Base-by-base conservation (phyloP, 2,113 vertebrate genomes). In the Chaetops frenatus region DNA sequence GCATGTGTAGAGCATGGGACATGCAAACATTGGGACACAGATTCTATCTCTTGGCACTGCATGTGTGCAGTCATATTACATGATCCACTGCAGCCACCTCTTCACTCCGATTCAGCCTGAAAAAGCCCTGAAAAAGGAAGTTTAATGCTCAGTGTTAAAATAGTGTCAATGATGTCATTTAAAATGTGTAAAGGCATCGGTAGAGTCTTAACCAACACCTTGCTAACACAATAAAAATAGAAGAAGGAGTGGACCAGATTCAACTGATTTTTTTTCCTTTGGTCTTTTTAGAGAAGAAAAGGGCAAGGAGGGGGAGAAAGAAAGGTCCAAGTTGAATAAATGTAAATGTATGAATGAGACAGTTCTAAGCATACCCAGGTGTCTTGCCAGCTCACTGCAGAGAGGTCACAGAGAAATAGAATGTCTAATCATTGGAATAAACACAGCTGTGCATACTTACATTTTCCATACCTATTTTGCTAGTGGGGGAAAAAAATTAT, bases 381-480 rank as follows among this genome's bases (percentile, higher is more conserved):
- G 97, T 77, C 92, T 96, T 95, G 95, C 96, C 95, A 95, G 95
- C 95, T 95, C 92, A 81, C 78, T 93, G 88, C 90, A 96, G 64
- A 95, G 93, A 88, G 97, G 97, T 97, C 97, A 97, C 93, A 91
- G 89, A 93, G 86, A 94, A 95, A 94, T 70, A 95, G 96, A 96
- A 96, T 93, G 96, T 88, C 95, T 97, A 97, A 97, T 97, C 96
- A 96, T 91, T 88, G 96, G 84, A 94, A 97, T 97, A 97, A 97
- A 97, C 96, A 97, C 97, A 97, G 97, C 96, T 97, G 97, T 95
- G 91, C 91, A 85, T 94, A 96, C 96, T 96, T 96, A 96, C 48
- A 71, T 96, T 96, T 96, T 97, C 92, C 90, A 92, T 95, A 94
- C 95, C 48, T 90, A 94, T 95, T 95, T 93, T 96, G 85, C 90